A percentile compares a stretch with the other conserved stretches of the same genome.
Evolutionary conservation across 1,140 invertebrate genomes (phyloP).

Genomic region (Drosophila arawakana): DNA sequence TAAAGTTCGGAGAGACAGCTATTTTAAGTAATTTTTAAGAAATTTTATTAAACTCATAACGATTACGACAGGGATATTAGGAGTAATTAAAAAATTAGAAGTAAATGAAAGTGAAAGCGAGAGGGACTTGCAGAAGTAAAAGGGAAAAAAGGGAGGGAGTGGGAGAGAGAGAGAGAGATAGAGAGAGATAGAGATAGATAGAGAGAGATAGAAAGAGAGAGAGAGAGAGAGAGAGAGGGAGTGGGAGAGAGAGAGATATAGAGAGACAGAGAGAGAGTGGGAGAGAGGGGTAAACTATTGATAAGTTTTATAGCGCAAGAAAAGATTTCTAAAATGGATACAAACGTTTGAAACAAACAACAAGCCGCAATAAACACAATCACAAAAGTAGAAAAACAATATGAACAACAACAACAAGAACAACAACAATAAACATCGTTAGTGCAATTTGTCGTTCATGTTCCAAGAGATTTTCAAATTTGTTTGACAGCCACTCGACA

Average conservation of each 20-base stretch:
- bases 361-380: neutral
- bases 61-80: too few species aligned
- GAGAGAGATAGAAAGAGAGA: neutral
- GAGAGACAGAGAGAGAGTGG: neutral
- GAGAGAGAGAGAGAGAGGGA: too few species aligned
- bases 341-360: neutral
- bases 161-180: too few species aligned
- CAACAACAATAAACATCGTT: constrained; percentile 15
- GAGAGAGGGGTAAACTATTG: too few species aligned
- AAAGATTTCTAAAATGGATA: neutral
- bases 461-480: constrained; percentile 26
- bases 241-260: neutral
- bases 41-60: too few species aligned
- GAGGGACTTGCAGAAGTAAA: too few species aligned
- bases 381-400: neutral
- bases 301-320: neutral
- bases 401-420: constrained; percentile 5
- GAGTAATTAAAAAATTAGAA: too few species aligned
- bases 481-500: constrained; percentile 42
- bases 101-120: too few species aligned
- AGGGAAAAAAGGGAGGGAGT: too few species aligned
- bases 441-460: constrained; percentile 26
- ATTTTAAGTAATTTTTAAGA: too few species aligned
- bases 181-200: neutral
- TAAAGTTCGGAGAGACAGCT: too few species aligned